These are phyloP conservation scores for Meriones unguiculatus DNA, from an alignment of 2,113 vertebrate species.

Conservation along the genomic window DNA sequence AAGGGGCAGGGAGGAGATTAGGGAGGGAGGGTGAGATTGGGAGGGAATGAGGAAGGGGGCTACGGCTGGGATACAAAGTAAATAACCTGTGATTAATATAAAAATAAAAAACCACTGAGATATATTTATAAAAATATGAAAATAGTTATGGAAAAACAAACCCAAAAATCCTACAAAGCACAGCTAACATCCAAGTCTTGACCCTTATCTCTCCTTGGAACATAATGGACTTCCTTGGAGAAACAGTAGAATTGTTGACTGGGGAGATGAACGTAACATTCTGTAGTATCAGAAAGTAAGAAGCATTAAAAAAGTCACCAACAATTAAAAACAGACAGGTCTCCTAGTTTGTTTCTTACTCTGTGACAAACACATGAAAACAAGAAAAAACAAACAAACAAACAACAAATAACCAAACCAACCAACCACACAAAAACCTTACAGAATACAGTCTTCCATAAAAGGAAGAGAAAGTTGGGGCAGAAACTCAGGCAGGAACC, in stretches of 20 bases:
- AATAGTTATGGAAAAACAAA: not conserved
- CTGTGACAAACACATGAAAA: not conserved
- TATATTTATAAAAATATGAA: not conserved
- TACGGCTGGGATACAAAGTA: too few species aligned
- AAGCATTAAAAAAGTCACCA: not conserved
- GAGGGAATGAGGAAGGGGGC: too few species aligned
- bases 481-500: not conserved
- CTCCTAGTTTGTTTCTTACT: not conserved
- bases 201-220: not conserved
- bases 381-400: too few species aligned
- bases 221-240: not conserved
- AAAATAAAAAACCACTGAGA: too few species aligned
- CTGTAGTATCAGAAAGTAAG: not conserved
- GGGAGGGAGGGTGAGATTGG: too few species aligned
- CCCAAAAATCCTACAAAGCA: not conserved
- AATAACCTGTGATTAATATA: too few species aligned
- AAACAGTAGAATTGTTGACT: not conserved
- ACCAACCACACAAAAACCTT: not conserved
- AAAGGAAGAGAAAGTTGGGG: not conserved
- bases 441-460: not conserved
- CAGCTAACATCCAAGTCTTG: not conserved
- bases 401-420: not conserved
- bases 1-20: too few species aligned
- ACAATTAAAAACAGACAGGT: not conserved
- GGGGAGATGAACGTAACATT: not conserved